A percentile compares a stretch with the other conserved stretches of the same genome.
Evolutionary conservation across 2,797 vertebrate species (phyloP).

Genomic region (Naso thynnoides): DNA sequence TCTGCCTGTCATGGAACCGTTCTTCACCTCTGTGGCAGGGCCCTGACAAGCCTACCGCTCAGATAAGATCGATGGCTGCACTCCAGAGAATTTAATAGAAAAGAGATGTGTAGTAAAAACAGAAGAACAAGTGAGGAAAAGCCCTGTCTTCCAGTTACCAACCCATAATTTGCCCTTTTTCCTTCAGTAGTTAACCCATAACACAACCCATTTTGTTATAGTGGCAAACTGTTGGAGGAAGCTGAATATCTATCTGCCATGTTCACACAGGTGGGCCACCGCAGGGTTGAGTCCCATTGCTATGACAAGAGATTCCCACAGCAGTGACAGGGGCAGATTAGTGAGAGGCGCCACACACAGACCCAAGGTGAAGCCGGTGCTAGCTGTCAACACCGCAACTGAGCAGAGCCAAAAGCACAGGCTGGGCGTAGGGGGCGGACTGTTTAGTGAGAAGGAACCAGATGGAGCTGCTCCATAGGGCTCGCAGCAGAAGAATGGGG

Average conservation of each 20-base stretch:
- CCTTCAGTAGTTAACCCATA: conserved; percentile 31
- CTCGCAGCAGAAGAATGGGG: conserved; percentile 46
- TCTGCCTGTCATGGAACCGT: conserved; percentile 65
- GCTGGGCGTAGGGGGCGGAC: conserved; percentile 56
- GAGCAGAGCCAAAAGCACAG: conserved; percentile 59
- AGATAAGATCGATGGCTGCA: conserved; percentile 70
- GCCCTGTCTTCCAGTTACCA: conserved; percentile 42
- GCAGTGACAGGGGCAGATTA: conserved; percentile 71
- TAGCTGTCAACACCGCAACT: conserved; percentile 55
- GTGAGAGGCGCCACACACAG: conserved; percentile 57
- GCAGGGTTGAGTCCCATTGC: conserved; percentile 38
- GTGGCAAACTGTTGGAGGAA: conserved; percentile 28
- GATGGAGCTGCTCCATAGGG: conserved; percentile 72
- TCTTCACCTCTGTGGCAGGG: conserved; percentile 75
- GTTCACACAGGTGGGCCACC: conserved; percentile 56
- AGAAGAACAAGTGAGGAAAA: conserved; percentile 44
- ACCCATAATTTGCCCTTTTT: conserved; percentile 43
- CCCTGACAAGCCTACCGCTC: conserved; percentile 60
- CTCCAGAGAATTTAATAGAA: conserved; percentile 68
- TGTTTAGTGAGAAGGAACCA: conserved; percentile 64
- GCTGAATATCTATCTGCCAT: conserved; percentile 6
- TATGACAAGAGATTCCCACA: conserved; percentile 75
- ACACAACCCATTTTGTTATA: conserved; percentile 55
- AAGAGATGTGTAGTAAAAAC: conserved; percentile 58
- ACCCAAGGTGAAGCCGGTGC: conserved; percentile 67